Evolutionary conservation across 92 coral and sea anemone genomes (phyloP), one percentile per base, ranked within the genome.

Genomic region (Paramuricea clavata): DNA sequence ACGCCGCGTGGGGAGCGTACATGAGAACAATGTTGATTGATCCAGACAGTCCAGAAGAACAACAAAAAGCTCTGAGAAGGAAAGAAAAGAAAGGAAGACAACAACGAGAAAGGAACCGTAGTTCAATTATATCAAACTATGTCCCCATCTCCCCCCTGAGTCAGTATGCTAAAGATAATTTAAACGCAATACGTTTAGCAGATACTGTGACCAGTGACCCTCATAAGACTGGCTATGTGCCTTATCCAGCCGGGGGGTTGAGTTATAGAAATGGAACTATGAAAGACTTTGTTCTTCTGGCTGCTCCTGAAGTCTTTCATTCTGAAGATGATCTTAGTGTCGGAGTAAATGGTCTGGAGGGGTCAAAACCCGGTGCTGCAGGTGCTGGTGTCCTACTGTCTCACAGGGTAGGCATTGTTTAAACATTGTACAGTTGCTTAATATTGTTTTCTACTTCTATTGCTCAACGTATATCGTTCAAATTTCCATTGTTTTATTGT

Each of bases 1-100:
- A 95, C 64, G 98, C 89, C 25, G 98, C 98, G 5, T 95, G 98
- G 98, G 98, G 98, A 23, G 98, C 94, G 6, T 95, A 95, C 82
- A 93, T 95, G 83, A 87, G 95, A 35, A 87, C 92, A 62, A 95
- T 95, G 97, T 47, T 95, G 81, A 85, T 91, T 3, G 93, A 91
- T 3, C 93, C 93, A n/a, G 74, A 92, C 13, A 41, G 60, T 4
- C 13, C 34, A 6, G 78, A 22, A 12, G 57, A 76, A 26, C 17
- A 1, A 31, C 19, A 49, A 0, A 47, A 33, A 49, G 62, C 26
- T 49, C 12, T 47, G 8, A 49, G 12, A 49, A 76, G 64, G 25
- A 26, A 31, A 27, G 32, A 31, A 12, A 49, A 49, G 64, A 76
- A 30, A 50, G 78, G 78, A 26, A 72, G 57, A 72, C n/a, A 44